Base-by-base conservation (phyloP, 2,113 vertebrate genomes). In the Hystrix brachyura region DNA sequence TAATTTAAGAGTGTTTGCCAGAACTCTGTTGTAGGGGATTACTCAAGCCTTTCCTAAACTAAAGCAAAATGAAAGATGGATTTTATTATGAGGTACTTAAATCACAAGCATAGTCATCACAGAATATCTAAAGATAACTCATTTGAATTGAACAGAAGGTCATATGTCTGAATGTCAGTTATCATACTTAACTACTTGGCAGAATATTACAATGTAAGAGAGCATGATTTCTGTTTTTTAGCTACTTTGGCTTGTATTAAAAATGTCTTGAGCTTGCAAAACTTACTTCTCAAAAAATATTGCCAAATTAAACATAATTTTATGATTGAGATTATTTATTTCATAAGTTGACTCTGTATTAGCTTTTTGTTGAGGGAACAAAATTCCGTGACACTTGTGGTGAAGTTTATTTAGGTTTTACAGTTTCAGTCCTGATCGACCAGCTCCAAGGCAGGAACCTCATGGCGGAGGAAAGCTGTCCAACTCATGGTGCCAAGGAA, bases 1-100 rank as follows among this genome's bases (percentile, higher is more conserved):
- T 98, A 98, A 98, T 98, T 98, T 96, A 98, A 96, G 89, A 98
- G 46, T 78, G 2, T 98, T 98, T 98, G 89, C 96, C 94, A 98
- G 93, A 98, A 97, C 91, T 78, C 91, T 96, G 71, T 97, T 98
- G 97, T 97, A 94, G 79, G 62, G 87, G 69, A 95, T 98, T 98
- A 95, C 90, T 96, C 53, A 97, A 97, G 96, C 94, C 88, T 98
- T 98, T 94, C 64, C 80, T 98, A 98, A 98, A 98, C 95, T 97
- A 98, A 98, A 98, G 92, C 87, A 97, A 97, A 97, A 96, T 10
- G 62, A 97, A 98, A 96, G 91, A 95, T 96, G 87, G n/a, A 97
- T 98, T 0, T 0, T 97, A 65, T 98, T 98, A 94, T 96, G 87
- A 95, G 94, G 46, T 97, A 97, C 96, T 98, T 97, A 97, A 97